Base-by-base conservation (phyloP, 2,797 vertebrate species). In the Catharus ustulatus region DNA sequence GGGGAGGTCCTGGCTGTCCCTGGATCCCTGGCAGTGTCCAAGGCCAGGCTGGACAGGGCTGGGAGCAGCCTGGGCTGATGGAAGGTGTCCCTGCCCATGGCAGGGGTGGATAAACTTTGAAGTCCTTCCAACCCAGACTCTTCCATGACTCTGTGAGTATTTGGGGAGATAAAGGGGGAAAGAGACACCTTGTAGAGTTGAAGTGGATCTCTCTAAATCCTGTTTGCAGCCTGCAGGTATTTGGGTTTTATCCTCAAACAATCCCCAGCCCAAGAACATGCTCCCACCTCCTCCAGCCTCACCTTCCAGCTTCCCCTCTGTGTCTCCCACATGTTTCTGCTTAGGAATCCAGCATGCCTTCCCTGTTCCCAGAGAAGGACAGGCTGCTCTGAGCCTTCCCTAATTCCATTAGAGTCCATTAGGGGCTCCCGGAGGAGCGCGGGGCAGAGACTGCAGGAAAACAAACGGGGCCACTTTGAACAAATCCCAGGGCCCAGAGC, bases 41-140 rank as follows among this genome's bases (percentile, higher is more conserved):
- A 24, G 19, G 16, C 27, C 23, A 10, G 49, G 27, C 0, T 57
- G 63, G 69, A 43, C 0, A 0, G 23, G 22, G 3, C 5, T 76
- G 11, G 23, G 36, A 76, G 43, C 43, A 38, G 0, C 27, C 49
- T 76, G 64, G 32, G 10, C 0, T 0, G 3, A 29, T 11, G 38
- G 24, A 3, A 76, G 10, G 8, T n/a, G 49, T 58, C 43, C 43
- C 36, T 51, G 49, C n/a, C 64, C 8, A 2, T 15, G n/a, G 27
- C 23, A 79, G 10, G n/a, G 6, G 6, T 9, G 49, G 38, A 19
- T 51, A 11, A 58, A 30, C 43, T 57, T 36, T 26, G 17, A 57
- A 36, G 6, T 71, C 32, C 7, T 43, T 57, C n/a, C 43, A 83
- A 21, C 9, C 36, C 36, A 63, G 27, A 38, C 38, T n/a, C 5